A percentile compares a stretch with the other conserved stretches of the same genome.
Conservation (phyloP, 92 coral and sea anemone species). For the Phymanthus crucifer region DNA sequence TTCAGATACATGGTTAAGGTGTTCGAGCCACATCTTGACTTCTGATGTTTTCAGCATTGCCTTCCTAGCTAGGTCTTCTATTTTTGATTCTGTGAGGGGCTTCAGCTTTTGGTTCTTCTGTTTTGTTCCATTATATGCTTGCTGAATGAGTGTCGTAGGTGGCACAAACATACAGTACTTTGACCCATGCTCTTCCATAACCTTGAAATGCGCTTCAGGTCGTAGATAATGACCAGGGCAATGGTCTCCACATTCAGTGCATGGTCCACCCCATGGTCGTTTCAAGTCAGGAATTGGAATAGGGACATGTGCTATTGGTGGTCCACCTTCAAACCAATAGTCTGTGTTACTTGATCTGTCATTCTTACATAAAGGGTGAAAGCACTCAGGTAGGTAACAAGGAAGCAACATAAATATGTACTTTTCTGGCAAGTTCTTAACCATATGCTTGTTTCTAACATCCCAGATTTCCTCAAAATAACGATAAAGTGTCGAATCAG, state of each 20-base stretch:
- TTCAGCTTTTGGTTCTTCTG: neutral
- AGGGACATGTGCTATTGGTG: slow-evolving; percentile 37
- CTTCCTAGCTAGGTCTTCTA: neutral
- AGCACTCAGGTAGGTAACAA: slow-evolving; percentile 44
- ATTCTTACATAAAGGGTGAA: slow-evolving; percentile 36
- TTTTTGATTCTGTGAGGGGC: too few relatives aligned
- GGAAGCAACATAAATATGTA: slow-evolving; percentile 47
- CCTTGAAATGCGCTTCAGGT: slow-evolving; percentile 8
- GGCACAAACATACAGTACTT: too few relatives aligned
- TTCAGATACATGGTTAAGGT: slow-evolving; percentile 32
- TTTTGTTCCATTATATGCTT: too few relatives aligned
- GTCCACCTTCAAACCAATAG: slow-evolving; percentile 47
- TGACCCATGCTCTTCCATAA: too few relatives aligned
- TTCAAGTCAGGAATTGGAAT: slow-evolving; percentile 44
- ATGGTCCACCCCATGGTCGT: slow-evolving; percentile 37
- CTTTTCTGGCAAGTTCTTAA: slow-evolving; percentile 40
- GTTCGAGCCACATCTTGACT: slow-evolving; percentile 38
- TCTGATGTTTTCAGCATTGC: neutral
- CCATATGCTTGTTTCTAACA: slow-evolving; percentile 56
- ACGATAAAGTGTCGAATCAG: slow-evolving; percentile 38
- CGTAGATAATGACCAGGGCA: slow-evolving; percentile 32
- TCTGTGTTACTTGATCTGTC: slow-evolving; percentile 22
- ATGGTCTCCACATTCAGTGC: slow-evolving; percentile 13
- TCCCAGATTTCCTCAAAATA: slow-evolving; percentile 64
- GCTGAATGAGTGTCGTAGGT: slow-evolving; percentile 6